Percentiles rank a stretch among this genome's conserved stretches.
Evolutionary conservation across 2,113 vertebrate genomes (phyloP).

Genomic region (Hepsetus odoe): DNA sequence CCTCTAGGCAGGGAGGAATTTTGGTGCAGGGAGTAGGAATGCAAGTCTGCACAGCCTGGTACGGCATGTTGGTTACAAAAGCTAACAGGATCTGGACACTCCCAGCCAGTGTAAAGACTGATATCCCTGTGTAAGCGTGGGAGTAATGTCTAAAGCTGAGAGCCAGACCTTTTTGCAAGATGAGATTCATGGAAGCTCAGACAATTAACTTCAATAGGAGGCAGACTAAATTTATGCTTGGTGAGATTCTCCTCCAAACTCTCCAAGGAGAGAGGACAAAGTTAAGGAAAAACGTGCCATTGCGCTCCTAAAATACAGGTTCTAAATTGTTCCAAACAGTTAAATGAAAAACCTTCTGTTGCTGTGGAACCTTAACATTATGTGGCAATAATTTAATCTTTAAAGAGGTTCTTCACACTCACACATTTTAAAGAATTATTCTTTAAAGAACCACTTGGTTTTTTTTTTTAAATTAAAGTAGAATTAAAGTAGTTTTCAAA

Average conservation of each 20-base stretch:
- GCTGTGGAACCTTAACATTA: no score
- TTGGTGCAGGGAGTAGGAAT: conserved; percentile 34
- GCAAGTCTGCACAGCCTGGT: conserved; percentile 64
- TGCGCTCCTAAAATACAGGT: neutral
- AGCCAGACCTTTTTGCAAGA: conserved; percentile 68
- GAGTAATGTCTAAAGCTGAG: conserved; percentile 57
- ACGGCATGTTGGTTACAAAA: conserved; percentile 62
- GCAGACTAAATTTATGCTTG: conserved; percentile 63
- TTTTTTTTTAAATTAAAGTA: no score
- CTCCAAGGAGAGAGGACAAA: conserved; percentile 55
- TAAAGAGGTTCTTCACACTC: neutral
- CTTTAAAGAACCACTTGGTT: no score
- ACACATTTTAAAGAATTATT: no score
- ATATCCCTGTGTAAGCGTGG: conserved; percentile 63
- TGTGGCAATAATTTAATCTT: neutral
- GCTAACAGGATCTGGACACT: conserved; percentile 52
- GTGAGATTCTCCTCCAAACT: conserved; percentile 50
- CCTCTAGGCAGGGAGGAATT: conserved; percentile 51
- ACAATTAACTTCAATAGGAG: conserved; percentile 50
- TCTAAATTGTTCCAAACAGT: neutral
- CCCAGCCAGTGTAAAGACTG: conserved; percentile 60
- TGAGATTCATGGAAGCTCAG: conserved; percentile 68
- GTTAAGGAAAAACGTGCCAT: conserved; percentile 38
- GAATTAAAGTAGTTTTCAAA: no score
- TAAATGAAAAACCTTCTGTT: neutral